Base-by-base conservation (phyloP, 2,888 invertebrate species). In the Sisyra terminalis region DNA sequence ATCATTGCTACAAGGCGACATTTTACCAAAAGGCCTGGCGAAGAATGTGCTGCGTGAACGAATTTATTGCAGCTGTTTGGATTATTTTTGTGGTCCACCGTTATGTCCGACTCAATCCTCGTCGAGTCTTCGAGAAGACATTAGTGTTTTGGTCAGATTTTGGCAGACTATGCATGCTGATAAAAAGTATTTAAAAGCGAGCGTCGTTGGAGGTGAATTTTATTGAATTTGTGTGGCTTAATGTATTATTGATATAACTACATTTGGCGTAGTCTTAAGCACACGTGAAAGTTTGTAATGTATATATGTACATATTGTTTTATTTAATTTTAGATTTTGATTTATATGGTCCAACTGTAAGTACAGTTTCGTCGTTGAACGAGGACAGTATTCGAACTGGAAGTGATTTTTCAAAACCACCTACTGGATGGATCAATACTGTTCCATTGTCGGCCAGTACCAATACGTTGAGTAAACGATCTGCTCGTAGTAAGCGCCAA, bases 151-250 rank as follows among this genome's bases (percentile, higher is more conserved):
- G 42, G 75, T 94, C 44, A 79, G 83, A 53, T 99, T 98, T 66
- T 98, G 97, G 96, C 87, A 93, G 57, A 76, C 84, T 3, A 83
- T 97, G 75, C 89, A 93, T 57, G 85, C 86, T 2, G 92, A 92
- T 55, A 92, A 89, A 65, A 92, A 90, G 58, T 89, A 92, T 59
- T 65, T 90, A 52, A 80, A 84, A 61, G 77, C 78, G 40, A 84
- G 80, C 45, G 83, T 84, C 55, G 79, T 89, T 48, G 85, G 83
- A 11, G 82, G 83, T 71, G 51, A 61, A 61, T 5, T 16, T 11
- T 14, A 11, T 11, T 36, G 14, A 10, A 2, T 36, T 2, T 13
- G 9, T 13, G 9, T 3, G 10, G n/a, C 2, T 36, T 36, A 9
- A 29, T 29, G 8, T 29, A n/a, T n/a, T n/a, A n/a, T n/a, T n/a